phyloP scores from a whole-genome alignment of 2,888 invertebrate genomes.

The Tachina grossa region DNA sequence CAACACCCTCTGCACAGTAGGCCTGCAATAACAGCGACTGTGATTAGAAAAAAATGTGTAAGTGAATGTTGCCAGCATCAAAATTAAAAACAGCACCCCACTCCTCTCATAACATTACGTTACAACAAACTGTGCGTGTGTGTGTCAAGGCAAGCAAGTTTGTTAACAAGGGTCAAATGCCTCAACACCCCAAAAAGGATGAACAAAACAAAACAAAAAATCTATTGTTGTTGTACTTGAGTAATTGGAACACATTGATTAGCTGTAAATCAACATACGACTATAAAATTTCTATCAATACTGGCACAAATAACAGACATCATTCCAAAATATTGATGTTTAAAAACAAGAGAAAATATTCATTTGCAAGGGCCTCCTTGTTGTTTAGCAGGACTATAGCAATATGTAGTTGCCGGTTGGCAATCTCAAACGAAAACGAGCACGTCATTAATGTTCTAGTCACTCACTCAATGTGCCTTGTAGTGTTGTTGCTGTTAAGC shows the following conservation, averaged over 20 bases:
- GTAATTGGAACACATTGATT: constrained; percentile 74
- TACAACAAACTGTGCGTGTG: neutral
- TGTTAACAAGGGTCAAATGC: constrained; percentile 65
- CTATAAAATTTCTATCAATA: constrained; percentile 68
- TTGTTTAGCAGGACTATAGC: constrained; percentile 12
- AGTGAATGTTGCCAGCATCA: constrained; percentile 55
- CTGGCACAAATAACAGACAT: constrained; percentile 32
- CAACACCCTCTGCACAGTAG: constrained; percentile 56
- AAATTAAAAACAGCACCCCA: constrained; percentile 38
- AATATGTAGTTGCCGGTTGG: neutral
- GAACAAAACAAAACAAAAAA: constrained; percentile 4
- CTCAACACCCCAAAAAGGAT: constrained; percentile 56
- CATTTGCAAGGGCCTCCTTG: neutral
- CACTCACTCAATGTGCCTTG: neutral
- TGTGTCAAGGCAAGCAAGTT: neutral
- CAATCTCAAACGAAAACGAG: constrained; percentile 12
- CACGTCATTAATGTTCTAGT: constrained; percentile 17
- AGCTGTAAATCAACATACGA: constrained; percentile 72
- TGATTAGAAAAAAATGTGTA: constrained; percentile 32
- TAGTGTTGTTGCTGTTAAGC: constrained; percentile 38
- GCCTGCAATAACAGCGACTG: constrained; percentile 33
- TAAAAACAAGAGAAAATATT: constrained; percentile 15
- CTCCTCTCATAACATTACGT: neutral
- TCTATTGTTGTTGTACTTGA: constrained; percentile 55
- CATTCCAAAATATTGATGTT: constrained; percentile 59